These are phyloP conservation scores for Nasonia giraulti DNA, from an alignment of 1,140 invertebrate species.

Conservation along the genomic window DNA sequence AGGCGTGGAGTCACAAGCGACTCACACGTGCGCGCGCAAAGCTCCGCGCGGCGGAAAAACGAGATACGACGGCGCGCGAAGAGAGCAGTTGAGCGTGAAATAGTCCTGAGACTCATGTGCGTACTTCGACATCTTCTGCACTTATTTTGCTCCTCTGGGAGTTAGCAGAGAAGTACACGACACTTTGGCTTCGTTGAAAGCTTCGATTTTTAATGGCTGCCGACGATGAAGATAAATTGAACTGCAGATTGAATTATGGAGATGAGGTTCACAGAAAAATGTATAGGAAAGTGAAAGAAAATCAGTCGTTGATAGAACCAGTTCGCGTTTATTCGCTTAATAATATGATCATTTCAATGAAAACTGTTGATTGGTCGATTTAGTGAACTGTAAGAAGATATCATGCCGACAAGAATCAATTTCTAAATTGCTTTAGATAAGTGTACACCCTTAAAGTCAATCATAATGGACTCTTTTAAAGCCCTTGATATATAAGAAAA, in stretches of 20 bases:
- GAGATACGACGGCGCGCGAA: constrained; percentile 63
- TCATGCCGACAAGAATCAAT: no score
- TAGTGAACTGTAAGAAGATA: no score
- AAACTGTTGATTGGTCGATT: no score
- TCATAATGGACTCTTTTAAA: no score
- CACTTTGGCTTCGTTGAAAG: constrained; percentile 7
- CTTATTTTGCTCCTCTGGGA: not conserved
- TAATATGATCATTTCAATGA: no score
- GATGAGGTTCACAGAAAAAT: not conserved
- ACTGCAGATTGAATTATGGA: not conserved
- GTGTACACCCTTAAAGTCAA: no score
- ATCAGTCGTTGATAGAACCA: no score
- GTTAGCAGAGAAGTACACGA: not conserved
- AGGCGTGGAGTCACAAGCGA: not conserved
- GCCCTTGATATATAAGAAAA: no score
- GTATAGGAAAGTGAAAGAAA: no score
- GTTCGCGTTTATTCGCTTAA: no score
- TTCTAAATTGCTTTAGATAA: no score
- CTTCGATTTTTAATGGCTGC: constrained; percentile 32
- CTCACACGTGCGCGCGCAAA: constrained; percentile 52
- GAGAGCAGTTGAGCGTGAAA: constrained; percentile 69
- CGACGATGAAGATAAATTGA: not conserved
- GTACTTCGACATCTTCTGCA: not conserved
- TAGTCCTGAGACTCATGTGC: constrained; percentile 54
- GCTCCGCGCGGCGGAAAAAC: constrained; percentile 62